These are phyloP conservation scores for Patella depressa DNA, from an alignment of 2,888 invertebrate genomes.

Conservation along the genomic window DNA sequence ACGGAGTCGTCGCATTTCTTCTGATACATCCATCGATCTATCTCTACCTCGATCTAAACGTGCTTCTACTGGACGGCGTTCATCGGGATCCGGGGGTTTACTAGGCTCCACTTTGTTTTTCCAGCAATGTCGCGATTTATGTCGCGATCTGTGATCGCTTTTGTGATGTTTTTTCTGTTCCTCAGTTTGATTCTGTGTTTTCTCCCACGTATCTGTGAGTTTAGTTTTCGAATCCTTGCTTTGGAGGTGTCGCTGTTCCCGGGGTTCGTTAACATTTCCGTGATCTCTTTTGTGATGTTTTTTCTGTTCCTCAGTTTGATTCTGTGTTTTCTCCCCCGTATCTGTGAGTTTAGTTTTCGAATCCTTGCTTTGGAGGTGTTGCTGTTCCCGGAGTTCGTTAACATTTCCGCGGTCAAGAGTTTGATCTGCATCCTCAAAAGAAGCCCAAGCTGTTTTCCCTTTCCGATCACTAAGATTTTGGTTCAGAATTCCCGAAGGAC, in stretches of 20 bases:
- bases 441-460: background rate
- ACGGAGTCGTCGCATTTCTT: background rate
- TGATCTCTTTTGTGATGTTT: background rate
- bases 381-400: background rate
- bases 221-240: background rate
- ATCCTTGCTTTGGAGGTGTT: background rate
- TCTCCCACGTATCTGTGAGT: background rate
- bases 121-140: background rate
- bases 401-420: background rate
- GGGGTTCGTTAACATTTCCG: background rate
- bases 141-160: background rate
- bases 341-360: background rate
- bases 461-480: background rate
- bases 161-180: background rate
- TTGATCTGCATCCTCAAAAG: background rate
- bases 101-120: background rate
- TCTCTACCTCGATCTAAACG: background rate
- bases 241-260: background rate
- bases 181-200: background rate
- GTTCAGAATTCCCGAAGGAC: background rate
- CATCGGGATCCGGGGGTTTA: background rate
- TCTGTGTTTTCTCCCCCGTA: background rate
- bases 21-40: background rate
- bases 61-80: background rate
- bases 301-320: background rate